Evolutionary conservation across 2,113 vertebrate species (phyloP).

Genomic region (Euleptes europaea): DNA sequence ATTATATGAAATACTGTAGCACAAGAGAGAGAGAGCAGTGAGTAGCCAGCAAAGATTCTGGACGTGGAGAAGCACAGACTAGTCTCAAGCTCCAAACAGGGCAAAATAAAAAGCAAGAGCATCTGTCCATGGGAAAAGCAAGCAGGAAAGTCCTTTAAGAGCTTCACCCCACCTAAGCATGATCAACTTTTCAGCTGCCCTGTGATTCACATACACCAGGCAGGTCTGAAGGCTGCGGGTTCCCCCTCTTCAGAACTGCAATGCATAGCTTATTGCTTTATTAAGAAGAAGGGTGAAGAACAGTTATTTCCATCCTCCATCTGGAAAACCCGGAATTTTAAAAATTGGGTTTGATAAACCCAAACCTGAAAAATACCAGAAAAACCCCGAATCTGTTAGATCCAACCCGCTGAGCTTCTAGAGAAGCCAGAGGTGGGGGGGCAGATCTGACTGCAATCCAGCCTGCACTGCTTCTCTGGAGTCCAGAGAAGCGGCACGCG

Average conservation of each 20-base stretch:
- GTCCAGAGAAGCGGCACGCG: too few species aligned
- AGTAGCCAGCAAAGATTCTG: neutral
- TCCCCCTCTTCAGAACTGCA: neutral
- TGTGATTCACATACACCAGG: neutral
- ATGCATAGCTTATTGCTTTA: neutral
- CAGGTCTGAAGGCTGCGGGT: neutral
- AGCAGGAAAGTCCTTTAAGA: neutral
- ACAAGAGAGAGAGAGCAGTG: neutral
- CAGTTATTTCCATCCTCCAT: neutral
- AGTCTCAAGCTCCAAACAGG: neutral
- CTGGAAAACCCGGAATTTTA: too few species aligned
- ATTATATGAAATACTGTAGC: neutral
- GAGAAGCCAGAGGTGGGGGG: too few species aligned
- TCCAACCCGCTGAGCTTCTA: too few species aligned
- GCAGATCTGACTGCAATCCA: too few species aligned
- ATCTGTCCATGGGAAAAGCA: neutral
- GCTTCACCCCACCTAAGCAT: neutral
- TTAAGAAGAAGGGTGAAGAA: neutral
- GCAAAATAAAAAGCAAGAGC: neutral
- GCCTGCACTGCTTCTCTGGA: too few species aligned
- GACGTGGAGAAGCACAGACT: neutral
- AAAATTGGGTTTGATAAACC: too few species aligned
- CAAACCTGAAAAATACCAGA: too few species aligned
- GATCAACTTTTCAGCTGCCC: neutral
- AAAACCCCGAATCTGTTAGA: too few species aligned